phyloP scores from a whole-genome alignment of 1,140 invertebrate genomes.

The Lepidurus packardi region DNA sequence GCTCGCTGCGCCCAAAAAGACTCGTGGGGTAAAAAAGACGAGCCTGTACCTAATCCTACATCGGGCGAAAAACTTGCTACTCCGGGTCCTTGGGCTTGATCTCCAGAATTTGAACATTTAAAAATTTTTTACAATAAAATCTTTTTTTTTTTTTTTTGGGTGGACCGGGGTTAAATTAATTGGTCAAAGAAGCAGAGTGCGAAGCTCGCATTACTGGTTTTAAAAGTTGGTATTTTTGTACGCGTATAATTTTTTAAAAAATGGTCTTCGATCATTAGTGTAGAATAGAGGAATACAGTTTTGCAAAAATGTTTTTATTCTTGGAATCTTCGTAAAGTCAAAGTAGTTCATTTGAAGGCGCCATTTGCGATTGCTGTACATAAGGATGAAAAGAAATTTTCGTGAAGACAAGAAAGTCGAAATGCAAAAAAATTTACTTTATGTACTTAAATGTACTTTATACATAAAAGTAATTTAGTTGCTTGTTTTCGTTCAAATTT shows the following conservation, averaged over 20 bases:
- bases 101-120: not conserved
- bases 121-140: no score
- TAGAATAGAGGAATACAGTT: not conserved
- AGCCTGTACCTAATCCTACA: not conserved
- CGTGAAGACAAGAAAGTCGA: conserved; percentile 3
- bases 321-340: not conserved
- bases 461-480: not conserved
- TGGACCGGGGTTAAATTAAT: no score
- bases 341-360: not conserved
- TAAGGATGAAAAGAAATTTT: not conserved
- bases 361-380: conserved; percentile 3
- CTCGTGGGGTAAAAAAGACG: not conserved
- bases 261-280: not conserved
- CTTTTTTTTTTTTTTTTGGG: no score
- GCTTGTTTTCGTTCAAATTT: not conserved
- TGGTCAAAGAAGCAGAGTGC: no score
- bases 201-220: no score
- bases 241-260: not conserved
- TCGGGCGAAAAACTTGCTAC: not conserved
- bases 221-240: not conserved
- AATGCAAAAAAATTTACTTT: not conserved
- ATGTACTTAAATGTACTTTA: conserved; percentile 12
- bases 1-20: not conserved
- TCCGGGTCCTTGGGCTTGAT: not conserved
- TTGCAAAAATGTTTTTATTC: conserved; percentile 1